Base-by-base conservation (phyloP, 2,888 invertebrate species). In the Cosmia pyralina region DNA sequence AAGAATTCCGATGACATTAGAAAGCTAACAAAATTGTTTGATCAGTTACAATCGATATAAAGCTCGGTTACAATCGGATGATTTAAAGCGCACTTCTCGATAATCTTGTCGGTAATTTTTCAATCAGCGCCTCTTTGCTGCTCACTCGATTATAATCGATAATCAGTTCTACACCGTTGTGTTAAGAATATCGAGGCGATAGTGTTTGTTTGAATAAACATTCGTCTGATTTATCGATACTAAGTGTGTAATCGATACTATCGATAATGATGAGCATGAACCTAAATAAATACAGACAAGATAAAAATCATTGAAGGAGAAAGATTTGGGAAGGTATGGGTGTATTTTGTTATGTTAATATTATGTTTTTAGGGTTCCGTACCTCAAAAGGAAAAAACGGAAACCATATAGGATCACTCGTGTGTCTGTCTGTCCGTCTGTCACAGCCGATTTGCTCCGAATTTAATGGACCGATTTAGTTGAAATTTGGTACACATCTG, bases 251-350 rank as follows among this genome's bases (percentile, higher is more conserved):
- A 92, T 91, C 90, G 89, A 87, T 87, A 78, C 68, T 69, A 90
- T 91, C 87, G 90, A 90, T 92, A 89, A 90, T 90, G 87, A 89
- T 88, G 86, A 86, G 87, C 88, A 88, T 88, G 90, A 86, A 81
- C 89, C 88, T 90, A 90, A 91, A 92, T 90, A 90, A 91, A 93
- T 89, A 92, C 79, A 84, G 69, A 77, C 44, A 65, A 46, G 83
- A 90, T 85, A 86, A 82, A 83, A 85, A 87, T 81, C 82, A 79
- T 71, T 87, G 85, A 87, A 84, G 83, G 50, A 69, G 64, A 83
- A 80, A 83, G 73, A 82, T 86, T 85, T 76, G 75, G 63, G 64
- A 75, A 84, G 75, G 84, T 77, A 87, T 89, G 85, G 86, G 87
- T 78, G 85, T 75, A 10, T 80, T 79, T 76, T 79, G 72, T 64